Percentiles rank a stretch among this genome's conserved stretches.
phyloP scores from a whole-genome alignment of 2,888 invertebrate species.

The Subacronicta megacephala region DNA sequence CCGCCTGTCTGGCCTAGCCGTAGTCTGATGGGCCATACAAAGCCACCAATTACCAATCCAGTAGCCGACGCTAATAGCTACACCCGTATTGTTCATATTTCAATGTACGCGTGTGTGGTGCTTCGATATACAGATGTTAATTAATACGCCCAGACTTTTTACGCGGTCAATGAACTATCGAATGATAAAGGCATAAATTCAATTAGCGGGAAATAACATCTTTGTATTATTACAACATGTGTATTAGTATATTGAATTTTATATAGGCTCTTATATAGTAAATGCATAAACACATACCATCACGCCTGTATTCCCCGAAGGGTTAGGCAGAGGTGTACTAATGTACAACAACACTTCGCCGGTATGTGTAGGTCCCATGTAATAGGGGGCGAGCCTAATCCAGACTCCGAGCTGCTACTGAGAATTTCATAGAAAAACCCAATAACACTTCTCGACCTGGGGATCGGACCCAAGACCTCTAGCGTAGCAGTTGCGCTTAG shows the following conservation, averaged over 20 bases:
- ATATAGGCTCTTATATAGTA: too few relatives aligned
- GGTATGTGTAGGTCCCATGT: too few relatives aligned
- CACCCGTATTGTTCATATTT: constrained; percentile 62
- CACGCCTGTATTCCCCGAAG: too few relatives aligned
- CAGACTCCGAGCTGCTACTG: too few relatives aligned
- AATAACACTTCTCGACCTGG: too few relatives aligned
- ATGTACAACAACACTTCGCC: too few relatives aligned
- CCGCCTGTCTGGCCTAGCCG: constrained; percentile 77
- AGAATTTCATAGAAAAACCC: too few relatives aligned
- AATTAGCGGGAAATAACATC: constrained; percentile 23
- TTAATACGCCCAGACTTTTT: constrained; percentile 52
- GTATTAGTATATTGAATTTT: not conserved
- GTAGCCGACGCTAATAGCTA: constrained; percentile 57
- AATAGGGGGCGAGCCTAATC: too few relatives aligned
- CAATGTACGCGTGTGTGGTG: constrained; percentile 46
- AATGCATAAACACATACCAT: too few relatives aligned
- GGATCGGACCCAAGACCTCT: too few relatives aligned
- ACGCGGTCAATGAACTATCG: constrained; percentile 46
- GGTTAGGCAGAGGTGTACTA: too few relatives aligned
- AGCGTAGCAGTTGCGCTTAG: too few relatives aligned
- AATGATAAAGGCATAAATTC: constrained; percentile 48
- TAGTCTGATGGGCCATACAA: constrained; percentile 73
- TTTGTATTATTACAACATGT: not conserved
- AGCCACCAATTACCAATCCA: constrained; percentile 77
- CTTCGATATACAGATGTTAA: constrained; percentile 51